phyloP scores from a whole-genome alignment of 2,888 invertebrate species.

The Perithous albicinctus region DNA sequence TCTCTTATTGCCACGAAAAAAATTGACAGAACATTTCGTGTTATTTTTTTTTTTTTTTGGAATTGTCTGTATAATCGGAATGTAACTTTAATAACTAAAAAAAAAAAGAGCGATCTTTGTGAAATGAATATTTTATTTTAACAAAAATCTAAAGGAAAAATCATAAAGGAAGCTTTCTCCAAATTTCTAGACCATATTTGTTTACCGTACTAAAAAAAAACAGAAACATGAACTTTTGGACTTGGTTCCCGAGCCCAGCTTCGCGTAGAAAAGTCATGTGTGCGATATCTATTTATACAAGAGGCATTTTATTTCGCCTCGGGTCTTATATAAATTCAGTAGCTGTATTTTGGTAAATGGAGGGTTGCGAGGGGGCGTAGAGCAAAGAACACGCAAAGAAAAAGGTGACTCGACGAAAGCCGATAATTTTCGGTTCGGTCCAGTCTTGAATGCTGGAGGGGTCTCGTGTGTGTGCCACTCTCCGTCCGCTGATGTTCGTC shows the following conservation, averaged over 20 bases:
- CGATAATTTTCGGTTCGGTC: conserved; percentile 64
- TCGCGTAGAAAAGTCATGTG: neutral
- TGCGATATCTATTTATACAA: conserved; percentile 46
- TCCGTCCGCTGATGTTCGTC: conserved; percentile 21
- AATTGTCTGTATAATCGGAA: neutral
- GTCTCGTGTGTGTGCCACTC: conserved; percentile 37
- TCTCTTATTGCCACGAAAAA: conserved; percentile 15
- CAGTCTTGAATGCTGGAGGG: conserved; percentile 60
- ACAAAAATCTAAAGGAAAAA: too few species aligned
- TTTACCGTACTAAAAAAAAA: neutral
- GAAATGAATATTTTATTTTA: too few species aligned
- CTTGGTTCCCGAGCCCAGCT: conserved; percentile 36
- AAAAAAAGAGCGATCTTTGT: neutral
- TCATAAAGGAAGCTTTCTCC: too few species aligned
- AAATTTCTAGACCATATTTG: neutral
- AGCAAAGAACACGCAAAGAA: conserved; percentile 42
- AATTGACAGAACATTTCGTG: neutral
- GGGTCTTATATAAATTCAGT: conserved; percentile 61
- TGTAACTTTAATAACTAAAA: neutral
- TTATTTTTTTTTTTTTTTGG: neutral
- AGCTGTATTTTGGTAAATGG: conserved; percentile 53
- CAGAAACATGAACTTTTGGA: neutral
- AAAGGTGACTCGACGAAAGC: conserved; percentile 66
- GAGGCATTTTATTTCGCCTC: conserved; percentile 56
- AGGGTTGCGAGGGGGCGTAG: conserved; percentile 10